These are phyloP conservation scores for Hyperoplus lanceolatus DNA, from an alignment of 2,797 vertebrate species.

Conservation along the genomic window DNA sequence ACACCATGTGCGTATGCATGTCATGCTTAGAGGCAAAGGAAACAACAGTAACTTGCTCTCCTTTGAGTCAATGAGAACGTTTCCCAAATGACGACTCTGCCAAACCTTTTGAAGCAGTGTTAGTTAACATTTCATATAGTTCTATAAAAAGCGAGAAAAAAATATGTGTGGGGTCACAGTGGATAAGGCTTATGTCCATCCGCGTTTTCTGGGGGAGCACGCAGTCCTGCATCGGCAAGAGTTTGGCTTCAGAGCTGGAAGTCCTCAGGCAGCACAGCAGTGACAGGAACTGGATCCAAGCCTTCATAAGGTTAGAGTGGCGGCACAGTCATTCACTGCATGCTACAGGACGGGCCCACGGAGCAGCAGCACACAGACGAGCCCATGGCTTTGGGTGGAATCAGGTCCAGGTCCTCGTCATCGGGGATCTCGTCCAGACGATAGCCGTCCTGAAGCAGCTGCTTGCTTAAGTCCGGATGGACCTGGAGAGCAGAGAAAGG, in stretches of 20 bases:
- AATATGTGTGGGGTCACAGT: constrained; percentile 77
- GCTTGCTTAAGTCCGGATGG: constrained; percentile 93
- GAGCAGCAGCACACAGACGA: constrained; percentile 90
- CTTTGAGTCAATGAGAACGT: constrained; percentile 7
- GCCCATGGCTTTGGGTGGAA: constrained; percentile 92
- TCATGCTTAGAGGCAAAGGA: constrained; percentile 26
- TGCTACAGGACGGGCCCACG: constrained; percentile 86
- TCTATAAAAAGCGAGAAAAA: constrained; percentile 61
- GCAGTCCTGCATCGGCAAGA: constrained; percentile 38
- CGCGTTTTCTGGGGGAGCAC: constrained; percentile 29
- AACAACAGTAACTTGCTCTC: constrained; percentile 29
- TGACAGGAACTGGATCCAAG: constrained; percentile 31
- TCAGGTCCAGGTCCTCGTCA: constrained; percentile 97
- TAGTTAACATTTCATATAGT: constrained; percentile 46
- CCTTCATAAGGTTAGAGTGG: constrained; percentile 21
- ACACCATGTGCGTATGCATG: constrained; percentile 10
- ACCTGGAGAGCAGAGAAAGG: constrained; percentile 81
- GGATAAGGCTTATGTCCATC: constrained; percentile 73
- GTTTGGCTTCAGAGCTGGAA: constrained; percentile 60
- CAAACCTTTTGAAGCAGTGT: constrained; percentile 31
- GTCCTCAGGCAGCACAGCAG: constrained; percentile 65
- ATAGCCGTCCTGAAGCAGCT: constrained; percentile 96
- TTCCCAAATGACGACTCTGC: constrained; percentile 18
- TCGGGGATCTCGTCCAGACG: constrained; percentile 96
- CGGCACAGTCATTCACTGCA: constrained; percentile 84